Evolutionary conservation across 2,888 invertebrate species (phyloP).

Genomic region (Campaea margaritaria): DNA sequence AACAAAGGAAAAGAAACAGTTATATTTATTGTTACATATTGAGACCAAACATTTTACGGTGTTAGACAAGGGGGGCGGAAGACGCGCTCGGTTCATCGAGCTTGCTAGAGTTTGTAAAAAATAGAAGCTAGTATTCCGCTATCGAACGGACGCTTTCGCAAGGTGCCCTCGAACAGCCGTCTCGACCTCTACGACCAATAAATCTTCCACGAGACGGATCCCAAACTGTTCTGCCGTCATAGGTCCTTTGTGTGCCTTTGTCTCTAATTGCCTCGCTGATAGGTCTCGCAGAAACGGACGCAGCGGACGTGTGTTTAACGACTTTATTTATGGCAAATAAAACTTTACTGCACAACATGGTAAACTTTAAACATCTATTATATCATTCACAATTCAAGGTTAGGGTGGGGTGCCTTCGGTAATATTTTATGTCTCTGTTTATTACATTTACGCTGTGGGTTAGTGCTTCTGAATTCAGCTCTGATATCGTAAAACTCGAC

Average conservation of each 20-base stretch:
- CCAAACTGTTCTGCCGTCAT: conserved; percentile 50
- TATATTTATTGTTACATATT: conserved; percentile 45
- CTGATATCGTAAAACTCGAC: conserved; percentile 12
- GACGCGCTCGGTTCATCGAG: conserved; percentile 27
- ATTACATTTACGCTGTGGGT: conserved; percentile 26
- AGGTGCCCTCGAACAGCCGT: conserved; percentile 45
- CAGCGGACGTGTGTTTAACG: conserved; percentile 55
- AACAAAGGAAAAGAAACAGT: conserved; percentile 67
- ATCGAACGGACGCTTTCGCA: conserved; percentile 39
- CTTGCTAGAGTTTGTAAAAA: conserved; percentile 9
- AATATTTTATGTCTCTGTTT: conserved; percentile 43
- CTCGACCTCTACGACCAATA: conserved; percentile 49
- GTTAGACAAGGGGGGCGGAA: conserved; percentile 40
- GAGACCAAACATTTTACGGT: conserved; percentile 45
- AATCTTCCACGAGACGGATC: conserved; percentile 52
- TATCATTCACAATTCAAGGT: conserved; percentile 58
- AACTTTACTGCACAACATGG: conserved; percentile 52
- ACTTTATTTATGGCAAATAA: conserved; percentile 69
- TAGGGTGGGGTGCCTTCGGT: conserved; percentile 49
- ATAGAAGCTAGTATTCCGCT: conserved; percentile 5
- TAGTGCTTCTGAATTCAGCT: conserved; percentile 17
- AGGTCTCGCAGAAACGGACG: conserved; percentile 53
- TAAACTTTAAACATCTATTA: conserved; percentile 47
- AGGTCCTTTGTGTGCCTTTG: conserved; percentile 53
- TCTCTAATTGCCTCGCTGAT: conserved; percentile 61